Base-by-base conservation (phyloP, 2,888 invertebrate genomes). In the Temnothorax unifasciatus region DNA sequence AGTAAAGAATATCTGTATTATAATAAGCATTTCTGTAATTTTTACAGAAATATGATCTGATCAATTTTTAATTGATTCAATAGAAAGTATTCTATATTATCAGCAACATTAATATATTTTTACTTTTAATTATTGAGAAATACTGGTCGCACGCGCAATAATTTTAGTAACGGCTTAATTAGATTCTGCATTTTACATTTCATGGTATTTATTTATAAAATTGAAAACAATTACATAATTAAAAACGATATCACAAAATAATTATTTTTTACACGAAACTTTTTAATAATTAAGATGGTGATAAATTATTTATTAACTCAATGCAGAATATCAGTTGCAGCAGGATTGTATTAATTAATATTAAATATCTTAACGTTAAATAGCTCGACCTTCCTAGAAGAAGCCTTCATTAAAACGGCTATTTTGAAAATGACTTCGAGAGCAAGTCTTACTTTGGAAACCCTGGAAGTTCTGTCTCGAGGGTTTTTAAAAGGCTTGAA, bases 401-500 rank as follows among this genome's bases (percentile, higher is more conserved):
- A 61, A 76, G 25, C 13, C 34, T 47, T 79, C 34, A 47, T 68
- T 79, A 47, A 79, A 47, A 47, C 13, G 38, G 38, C 9, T 50
- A 63, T 50, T 75, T 59, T 29, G 41, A 71, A 59, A 21, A 38
- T 29, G 3, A 34, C 18, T 69, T 34, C 34, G 13, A 38, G 29
- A 44, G 4, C 34, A 29, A 69, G 25, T 77, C 54, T 68, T 68
- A 44, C 44, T 44, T n/a, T 21, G 2, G 21, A 59, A 79, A 59
- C 11, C 13, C 34, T 11, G 21, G 8, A 47, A 52, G 50, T 38
- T 61, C 38, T 9, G 15, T 73, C 79, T 15, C 79, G 9, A 61
- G 73, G 34, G 59, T 61, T 59, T 50, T 38, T 34, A 57, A 71
- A 59, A 59, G 38, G 18, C 21, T 79, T 71, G 38, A 79, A 73